Base-by-base conservation (phyloP, 2,113 vertebrate species). In the Montifringilla adamsi region DNA sequence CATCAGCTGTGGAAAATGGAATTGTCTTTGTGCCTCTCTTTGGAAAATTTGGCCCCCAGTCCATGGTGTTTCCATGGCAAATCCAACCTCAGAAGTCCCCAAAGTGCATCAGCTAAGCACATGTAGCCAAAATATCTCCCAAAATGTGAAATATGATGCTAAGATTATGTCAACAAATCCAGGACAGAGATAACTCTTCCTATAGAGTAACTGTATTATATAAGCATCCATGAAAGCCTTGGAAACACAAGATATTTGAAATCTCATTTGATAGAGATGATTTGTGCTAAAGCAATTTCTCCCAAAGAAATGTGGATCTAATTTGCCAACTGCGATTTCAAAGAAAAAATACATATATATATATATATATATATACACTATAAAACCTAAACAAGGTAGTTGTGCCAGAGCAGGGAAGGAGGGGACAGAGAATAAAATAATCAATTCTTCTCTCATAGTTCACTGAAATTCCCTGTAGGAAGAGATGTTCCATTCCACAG, bases 201-300 rank as follows among this genome's bases (percentile, higher is more conserved):
- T 24, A 6, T 53, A 6, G 4, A 37, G 72, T 78, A 93, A 91
- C 72, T 67, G 56, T 23, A 1, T 88, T 83, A 80, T 50, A 33
- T 10, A 31, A 88, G 33, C 31, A 94, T 15, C 72, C 59, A 9
- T 11, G 46, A 91, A 79, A 85, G 64, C 44, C 62, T 76, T 63
- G 56, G 85, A 66, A 95, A 92, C 82, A 63, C 50, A 13, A 93
- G 79, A 26, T 86, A 84, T 74, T 80, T 90, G 90, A 92, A 96
- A 94, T 88, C 82, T 77, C 55, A 21, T 92, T 96, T 77, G 88
- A 52, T 21, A 46, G 93, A 83, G 53, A 30, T 10, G 16, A 46
- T 90, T 76, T 70, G 59, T 6, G 0, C 67, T 92, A 44, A 86
- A 92, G 85, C 67, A 84, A 84, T 94, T 94, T 81, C 76, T 80